Evolutionary conservation across 2,797 vertebrate species (phyloP).

Genomic region (Alca torda): DNA sequence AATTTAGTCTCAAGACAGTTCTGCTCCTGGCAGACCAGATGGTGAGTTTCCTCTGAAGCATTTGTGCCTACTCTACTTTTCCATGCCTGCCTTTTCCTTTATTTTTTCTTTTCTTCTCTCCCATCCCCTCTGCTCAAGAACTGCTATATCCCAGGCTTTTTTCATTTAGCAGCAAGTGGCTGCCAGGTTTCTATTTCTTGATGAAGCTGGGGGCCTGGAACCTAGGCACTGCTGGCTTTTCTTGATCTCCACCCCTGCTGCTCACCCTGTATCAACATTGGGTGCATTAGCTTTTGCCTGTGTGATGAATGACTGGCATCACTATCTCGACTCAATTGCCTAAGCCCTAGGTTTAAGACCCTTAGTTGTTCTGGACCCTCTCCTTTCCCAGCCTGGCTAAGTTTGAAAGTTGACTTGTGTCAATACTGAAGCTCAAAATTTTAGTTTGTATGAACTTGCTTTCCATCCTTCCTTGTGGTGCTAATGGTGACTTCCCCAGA

Average conservation of each 20-base stretch:
- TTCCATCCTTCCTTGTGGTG: background rate
- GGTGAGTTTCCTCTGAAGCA: conserved; percentile 77
- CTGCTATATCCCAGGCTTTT: background rate
- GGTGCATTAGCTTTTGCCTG: background rate
- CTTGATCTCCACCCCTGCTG: background rate
- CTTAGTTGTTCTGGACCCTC: background rate
- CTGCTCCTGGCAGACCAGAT: conserved; percentile 96
- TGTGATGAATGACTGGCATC: background rate
- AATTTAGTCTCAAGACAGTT: conserved; percentile 97
- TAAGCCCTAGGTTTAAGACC: background rate
- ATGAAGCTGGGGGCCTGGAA: background rate
- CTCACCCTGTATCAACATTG: background rate
- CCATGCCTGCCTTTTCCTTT: background rate
- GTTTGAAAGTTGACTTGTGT: background rate
- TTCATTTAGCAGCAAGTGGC: background rate
- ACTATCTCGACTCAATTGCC: background rate
- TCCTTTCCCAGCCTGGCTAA: background rate
- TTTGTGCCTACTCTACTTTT: background rate
- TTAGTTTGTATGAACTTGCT: background rate
- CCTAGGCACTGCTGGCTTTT: background rate
- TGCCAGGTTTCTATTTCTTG: conserved; percentile 26
- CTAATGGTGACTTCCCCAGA: background rate
- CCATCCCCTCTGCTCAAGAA: background rate
- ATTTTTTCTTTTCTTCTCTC: background rate
- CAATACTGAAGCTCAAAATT: background rate